Evolutionary conservation across 2,797 vertebrate genomes (phyloP).

Genomic region (Phoebastria nigripes): DNA sequence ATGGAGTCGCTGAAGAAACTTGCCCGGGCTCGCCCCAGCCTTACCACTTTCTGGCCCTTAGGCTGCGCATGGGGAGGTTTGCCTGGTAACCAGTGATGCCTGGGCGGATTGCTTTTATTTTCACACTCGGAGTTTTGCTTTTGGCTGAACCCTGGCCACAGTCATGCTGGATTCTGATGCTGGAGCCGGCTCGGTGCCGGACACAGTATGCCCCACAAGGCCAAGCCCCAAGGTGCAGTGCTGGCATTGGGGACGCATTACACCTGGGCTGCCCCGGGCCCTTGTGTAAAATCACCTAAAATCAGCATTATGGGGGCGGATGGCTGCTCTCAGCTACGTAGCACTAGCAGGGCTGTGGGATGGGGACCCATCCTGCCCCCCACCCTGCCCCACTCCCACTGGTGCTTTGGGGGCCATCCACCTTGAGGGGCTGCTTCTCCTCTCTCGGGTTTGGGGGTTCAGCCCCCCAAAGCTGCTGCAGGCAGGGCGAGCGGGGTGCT

Average conservation of each 20-base stretch:
- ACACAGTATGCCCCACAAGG: accelerated
- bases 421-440: not conserved
- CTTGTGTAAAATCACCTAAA: not conserved
- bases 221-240: accelerated
- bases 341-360: not conserved
- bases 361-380: not conserved
- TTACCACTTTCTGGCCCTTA: accelerated
- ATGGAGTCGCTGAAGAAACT: accelerated
- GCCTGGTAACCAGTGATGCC: not conserved
- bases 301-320: accelerated
- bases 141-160: accelerated
- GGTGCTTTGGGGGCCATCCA: not conserved
- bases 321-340: accelerated
- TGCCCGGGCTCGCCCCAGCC: accelerated
- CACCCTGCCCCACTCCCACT: not conserved
- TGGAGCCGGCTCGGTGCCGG: not conserved
- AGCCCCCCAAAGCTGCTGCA: not conserved
- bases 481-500: not conserved
- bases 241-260: accelerated
- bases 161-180: accelerated
- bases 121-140: not conserved
- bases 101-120: accelerated
- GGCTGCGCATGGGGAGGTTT: accelerated
- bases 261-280: not conserved
- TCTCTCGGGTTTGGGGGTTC: not conserved